phyloP scores from a whole-genome alignment of 2,888 invertebrate species.

The Cephus pygmeus region DNA sequence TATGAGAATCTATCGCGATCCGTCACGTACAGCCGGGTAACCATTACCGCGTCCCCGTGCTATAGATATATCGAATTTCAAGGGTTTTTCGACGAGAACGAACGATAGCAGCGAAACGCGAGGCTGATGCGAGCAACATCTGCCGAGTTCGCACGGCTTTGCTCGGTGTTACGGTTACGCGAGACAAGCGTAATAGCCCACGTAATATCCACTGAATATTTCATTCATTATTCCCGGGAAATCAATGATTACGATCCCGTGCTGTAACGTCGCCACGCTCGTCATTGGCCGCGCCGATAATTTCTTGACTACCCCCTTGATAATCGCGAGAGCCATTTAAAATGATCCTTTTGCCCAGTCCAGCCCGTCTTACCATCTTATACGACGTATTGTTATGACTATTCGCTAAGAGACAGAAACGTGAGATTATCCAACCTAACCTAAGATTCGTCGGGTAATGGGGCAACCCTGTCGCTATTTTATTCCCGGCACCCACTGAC shows the following conservation, averaged over 20 bases:
- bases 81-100: neutral
- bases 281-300: conserved; percentile 10
- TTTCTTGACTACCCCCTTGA: neutral
- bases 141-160: conserved; percentile 42
- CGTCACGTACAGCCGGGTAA: neutral
- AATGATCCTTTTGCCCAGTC: neutral
- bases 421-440: neutral
- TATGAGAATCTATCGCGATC: neutral
- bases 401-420: neutral
- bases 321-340: neutral
- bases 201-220: conserved; percentile 34
- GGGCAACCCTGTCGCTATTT: neutral
- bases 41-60: neutral
- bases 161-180: conserved; percentile 29
- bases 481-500: neutral
- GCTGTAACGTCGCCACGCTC: neutral
- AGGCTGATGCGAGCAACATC: conserved; percentile 27
- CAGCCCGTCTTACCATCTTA: neutral
- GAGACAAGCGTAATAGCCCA: conserved; percentile 35
- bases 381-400: neutral
- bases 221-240: conserved; percentile 42
- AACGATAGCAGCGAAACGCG: neutral
- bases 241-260: conserved; percentile 38
- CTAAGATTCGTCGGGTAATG: neutral
- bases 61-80: neutral